These are phyloP conservation scores for Plagodis pulveraria DNA, from an alignment of 2,888 invertebrate species.

Conservation along the genomic window DNA sequence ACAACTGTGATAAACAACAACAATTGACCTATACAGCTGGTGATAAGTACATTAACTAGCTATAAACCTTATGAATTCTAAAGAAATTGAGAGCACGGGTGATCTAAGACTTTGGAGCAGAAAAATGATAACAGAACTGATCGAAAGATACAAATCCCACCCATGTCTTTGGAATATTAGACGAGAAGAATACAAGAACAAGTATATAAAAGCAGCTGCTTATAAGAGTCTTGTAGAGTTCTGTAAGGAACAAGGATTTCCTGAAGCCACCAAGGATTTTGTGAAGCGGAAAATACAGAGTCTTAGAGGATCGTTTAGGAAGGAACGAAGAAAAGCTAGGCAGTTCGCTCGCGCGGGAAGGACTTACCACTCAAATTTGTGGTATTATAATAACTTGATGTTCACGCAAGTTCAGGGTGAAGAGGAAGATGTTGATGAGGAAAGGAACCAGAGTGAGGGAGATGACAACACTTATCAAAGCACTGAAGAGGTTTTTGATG, in stretches of 20 bases:
- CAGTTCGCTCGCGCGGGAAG: conserved; percentile 1
- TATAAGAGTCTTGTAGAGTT: conserved; percentile 16
- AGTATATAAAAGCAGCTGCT: conserved; percentile 7
- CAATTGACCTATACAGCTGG: too few relatives aligned
- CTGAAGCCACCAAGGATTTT: conserved; percentile 21
- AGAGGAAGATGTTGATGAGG: conserved; percentile 6
- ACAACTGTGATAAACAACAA: too few relatives aligned
- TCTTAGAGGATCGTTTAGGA: conserved; percentile 24
- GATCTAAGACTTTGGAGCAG: conserved; percentile 23
- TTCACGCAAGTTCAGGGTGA: conserved; percentile 9
- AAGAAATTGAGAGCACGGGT: conserved; percentile 4
- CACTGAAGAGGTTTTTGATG: background rate
- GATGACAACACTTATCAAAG: conserved; percentile 1
- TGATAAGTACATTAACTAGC: too few relatives aligned
- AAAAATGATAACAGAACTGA: conserved; percentile 13
- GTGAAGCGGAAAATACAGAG: conserved; percentile 27
- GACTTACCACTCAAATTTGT: conserved; percentile 8
- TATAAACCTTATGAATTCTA: background rate
- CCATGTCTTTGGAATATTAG: conserved; percentile 20
- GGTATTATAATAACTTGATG: conserved; percentile 22
- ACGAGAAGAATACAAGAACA: conserved; percentile 16
- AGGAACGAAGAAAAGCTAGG: conserved; percentile 10
- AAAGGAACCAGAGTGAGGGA: conserved; percentile 6
- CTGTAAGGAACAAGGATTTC: conserved; percentile 23
- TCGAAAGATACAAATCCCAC: conserved; percentile 18